phyloP scores from a whole-genome alignment of 1,140 invertebrate species.

The Heliconius nattereri region DNA sequence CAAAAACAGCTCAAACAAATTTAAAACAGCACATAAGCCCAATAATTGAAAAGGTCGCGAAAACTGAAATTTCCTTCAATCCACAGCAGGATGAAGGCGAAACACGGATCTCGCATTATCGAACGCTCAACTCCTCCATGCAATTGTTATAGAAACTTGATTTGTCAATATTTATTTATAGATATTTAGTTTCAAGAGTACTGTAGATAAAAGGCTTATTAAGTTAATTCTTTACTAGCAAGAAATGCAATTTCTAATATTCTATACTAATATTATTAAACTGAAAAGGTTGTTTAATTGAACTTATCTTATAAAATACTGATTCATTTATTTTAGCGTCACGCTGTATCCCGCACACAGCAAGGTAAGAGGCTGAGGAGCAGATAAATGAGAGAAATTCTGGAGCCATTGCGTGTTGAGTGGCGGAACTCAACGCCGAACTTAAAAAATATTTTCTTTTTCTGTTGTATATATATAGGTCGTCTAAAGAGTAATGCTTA shows the following conservation, averaged over 20 bases:
- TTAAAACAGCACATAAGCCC: not conserved
- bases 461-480: no score
- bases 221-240: not conserved
- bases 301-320: no score
- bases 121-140: not conserved
- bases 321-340: no score
- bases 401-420: no score
- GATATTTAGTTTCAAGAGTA: not conserved
- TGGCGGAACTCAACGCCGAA: no score
- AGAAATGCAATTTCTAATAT: not conserved
- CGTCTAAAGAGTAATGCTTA: no score
- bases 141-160: slow-evolving; percentile 18
- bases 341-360: no score
- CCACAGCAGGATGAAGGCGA: not conserved
- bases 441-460: no score
- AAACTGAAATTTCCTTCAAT: slow-evolving; percentile 1
- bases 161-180: slow-evolving; percentile 18
- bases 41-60: not conserved
- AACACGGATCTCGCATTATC: slow-evolving; percentile 23
- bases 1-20: not conserved
- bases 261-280: not conserved
- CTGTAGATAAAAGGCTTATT: not conserved
- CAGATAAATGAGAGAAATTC: no score
- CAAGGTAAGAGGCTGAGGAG: no score
- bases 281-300: no score